Percentiles rank a stretch among this genome's conserved stretches.
Conservation (phyloP, 2,888 invertebrate genomes). For the Hecatera dysodea region DNA sequence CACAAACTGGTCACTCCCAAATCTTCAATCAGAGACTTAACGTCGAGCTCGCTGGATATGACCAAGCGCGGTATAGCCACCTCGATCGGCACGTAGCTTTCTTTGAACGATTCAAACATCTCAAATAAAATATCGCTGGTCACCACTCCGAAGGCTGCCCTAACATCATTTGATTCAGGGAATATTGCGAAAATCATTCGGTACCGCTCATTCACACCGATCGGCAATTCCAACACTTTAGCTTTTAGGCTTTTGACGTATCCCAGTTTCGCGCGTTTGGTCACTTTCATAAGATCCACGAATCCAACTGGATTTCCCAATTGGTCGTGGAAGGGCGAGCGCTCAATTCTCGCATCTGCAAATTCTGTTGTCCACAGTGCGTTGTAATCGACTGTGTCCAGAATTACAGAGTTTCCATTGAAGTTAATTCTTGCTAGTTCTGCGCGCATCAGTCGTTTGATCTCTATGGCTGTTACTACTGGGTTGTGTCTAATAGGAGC, state of each 20-base stretch:
- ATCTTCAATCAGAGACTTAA: slow-evolving; percentile 32
- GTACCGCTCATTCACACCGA: slow-evolving; percentile 42
- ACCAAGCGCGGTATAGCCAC: slow-evolving; percentile 48
- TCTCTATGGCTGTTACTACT: slow-evolving; percentile 26
- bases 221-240: slow-evolving; percentile 46
- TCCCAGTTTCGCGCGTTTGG: slow-evolving; percentile 37
- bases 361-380: slow-evolving; percentile 45
- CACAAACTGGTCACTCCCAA: slow-evolving; percentile 46
- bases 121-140: slow-evolving; percentile 11
- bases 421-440: slow-evolving; percentile 33
- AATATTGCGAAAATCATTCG: slow-evolving; percentile 29
- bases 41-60: slow-evolving; percentile 36
- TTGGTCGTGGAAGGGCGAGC: slow-evolving; percentile 43
- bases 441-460: slow-evolving; percentile 36
- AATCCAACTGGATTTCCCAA: slow-evolving; percentile 39
- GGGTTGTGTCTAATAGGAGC: slow-evolving; percentile 57
- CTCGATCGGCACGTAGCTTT: slow-evolving; percentile 32
- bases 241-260: slow-evolving; percentile 38
- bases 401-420: slow-evolving; percentile 57
- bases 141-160: not conserved
- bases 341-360: slow-evolving; percentile 35
- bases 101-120: slow-evolving; percentile 27
- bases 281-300: slow-evolving; percentile 56
- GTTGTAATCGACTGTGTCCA: slow-evolving; percentile 52
- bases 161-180: slow-evolving; percentile 6